These are phyloP conservation scores for Hecatera dysodea DNA, from an alignment of 2,888 invertebrate genomes.

Conservation along the genomic window DNA sequence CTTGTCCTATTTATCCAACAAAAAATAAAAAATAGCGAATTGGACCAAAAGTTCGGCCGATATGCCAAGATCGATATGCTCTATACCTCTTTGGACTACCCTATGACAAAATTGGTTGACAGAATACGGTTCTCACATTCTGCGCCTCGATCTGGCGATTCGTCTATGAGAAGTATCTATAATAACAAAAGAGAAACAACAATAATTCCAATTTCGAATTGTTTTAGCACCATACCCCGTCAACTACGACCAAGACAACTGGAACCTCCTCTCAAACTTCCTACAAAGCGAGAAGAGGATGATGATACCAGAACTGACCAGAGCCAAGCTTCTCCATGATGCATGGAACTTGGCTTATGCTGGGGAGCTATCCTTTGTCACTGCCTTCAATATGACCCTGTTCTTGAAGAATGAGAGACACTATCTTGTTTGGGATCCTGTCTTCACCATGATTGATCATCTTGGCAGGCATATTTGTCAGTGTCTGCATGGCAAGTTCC, in stretches of 20 bases:
- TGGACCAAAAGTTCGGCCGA: too few relatives aligned
- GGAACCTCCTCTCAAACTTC: conserved; percentile 93
- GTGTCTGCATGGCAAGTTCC: conserved; percentile 93
- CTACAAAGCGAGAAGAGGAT: conserved; percentile 90
- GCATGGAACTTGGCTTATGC: conserved; percentile 95
- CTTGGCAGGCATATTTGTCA: conserved; percentile 93
- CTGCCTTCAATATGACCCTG: conserved; percentile 95
- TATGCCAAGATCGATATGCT: too few relatives aligned
- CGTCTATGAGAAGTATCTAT: too few relatives aligned
- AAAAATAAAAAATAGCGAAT: too few relatives aligned
- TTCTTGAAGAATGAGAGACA: conserved; percentile 94
- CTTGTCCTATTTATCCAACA: too few relatives aligned
- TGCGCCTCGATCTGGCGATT: too few relatives aligned
- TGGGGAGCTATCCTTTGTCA: conserved; percentile 94
- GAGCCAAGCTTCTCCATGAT: conserved; percentile 94
- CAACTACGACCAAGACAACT: conserved; percentile 95
- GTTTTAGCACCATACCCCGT: conserved; percentile 94
- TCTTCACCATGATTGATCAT: conserved; percentile 96
- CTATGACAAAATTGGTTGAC: too few relatives aligned
- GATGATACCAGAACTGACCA: conserved; percentile 93
- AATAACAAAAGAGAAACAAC: not conserved
- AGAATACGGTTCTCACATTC: too few relatives aligned
- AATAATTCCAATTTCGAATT: not conserved
- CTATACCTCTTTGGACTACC: too few relatives aligned
- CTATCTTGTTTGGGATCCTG: conserved; percentile 95